A percentile compares a stretch with the other conserved stretches of the same genome.
Evolutionary conservation across 2,113 vertebrate species (phyloP).

Genomic region (Trichomycterus rosablanca): DNA sequence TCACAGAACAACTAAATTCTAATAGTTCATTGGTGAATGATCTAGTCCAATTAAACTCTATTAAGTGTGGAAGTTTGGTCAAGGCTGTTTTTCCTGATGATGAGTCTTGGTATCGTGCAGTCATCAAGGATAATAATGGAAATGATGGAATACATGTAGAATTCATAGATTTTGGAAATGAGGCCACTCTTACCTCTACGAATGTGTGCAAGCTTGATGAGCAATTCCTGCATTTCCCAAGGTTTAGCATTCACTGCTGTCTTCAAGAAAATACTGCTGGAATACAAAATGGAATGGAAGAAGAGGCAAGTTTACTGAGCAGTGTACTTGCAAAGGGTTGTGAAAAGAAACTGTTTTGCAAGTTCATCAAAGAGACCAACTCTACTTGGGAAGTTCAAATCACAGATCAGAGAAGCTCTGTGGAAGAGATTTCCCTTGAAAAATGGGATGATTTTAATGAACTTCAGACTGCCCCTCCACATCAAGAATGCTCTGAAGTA

Average conservation of each 20-base stretch:
- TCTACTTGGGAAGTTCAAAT: conserved; percentile 67
- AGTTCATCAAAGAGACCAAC: conserved; percentile 64
- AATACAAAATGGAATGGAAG: not conserved
- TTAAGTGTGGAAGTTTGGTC: conserved; percentile 66
- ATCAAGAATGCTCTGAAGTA: no score
- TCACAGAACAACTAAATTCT: conserved; percentile 68
- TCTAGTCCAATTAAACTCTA: conserved; percentile 36
- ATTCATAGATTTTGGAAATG: conserved; percentile 80
- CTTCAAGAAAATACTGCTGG: conserved; percentile 43
- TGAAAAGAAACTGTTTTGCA: conserved; percentile 58
- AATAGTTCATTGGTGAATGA: conserved; percentile 14
- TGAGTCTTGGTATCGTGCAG: conserved; percentile 71
- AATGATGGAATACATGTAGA: conserved; percentile 55
- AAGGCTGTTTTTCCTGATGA: conserved; percentile 73
- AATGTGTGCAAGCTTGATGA: conserved; percentile 56
- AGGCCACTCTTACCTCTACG: conserved; percentile 54
- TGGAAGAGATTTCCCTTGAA: conserved; percentile 34
- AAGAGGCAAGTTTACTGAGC: conserved; percentile 49
- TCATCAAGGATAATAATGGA: conserved; percentile 55
- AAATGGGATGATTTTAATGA: not conserved
- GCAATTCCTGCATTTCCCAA: conserved; percentile 52
- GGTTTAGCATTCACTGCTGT: conserved; percentile 64
- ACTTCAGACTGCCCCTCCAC: not conserved
- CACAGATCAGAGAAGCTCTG: conserved; percentile 52
- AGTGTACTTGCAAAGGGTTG: conserved; percentile 56